Conservation (phyloP, 2,797 vertebrate species). For the Peromyscus attwateri region DNA sequence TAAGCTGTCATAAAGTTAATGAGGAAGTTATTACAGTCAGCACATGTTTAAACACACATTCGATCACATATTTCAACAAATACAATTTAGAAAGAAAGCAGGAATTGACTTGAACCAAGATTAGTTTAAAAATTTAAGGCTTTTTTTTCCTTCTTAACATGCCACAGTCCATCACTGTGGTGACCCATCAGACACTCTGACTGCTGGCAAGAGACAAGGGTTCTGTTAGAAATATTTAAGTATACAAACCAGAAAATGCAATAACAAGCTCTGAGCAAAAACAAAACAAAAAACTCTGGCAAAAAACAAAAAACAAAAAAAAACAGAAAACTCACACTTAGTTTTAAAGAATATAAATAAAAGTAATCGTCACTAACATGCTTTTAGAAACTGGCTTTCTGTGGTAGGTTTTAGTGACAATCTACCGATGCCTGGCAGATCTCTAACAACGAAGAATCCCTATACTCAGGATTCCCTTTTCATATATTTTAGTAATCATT, state of each 20-base stretch:
- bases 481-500: slow-evolving; percentile 26
- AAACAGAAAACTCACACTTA: slow-evolving; percentile 73
- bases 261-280: slow-evolving; percentile 22
- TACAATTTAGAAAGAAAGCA: slow-evolving; percentile 75
- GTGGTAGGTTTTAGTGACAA: slow-evolving; percentile 75
- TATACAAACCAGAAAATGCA: slow-evolving; percentile 79
- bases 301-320: background rate
- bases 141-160: slow-evolving; percentile 55
- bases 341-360: slow-evolving; percentile 76
- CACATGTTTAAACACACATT: slow-evolving; percentile 77
- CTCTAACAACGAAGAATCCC: slow-evolving; percentile 6
- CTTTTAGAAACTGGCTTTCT: slow-evolving; percentile 78
- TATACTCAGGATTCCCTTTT: slow-evolving; percentile 67
- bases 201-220: slow-evolving; percentile 70
- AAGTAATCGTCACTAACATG: slow-evolving; percentile 73
- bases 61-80: slow-evolving; percentile 68
- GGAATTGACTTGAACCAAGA: slow-evolving; percentile 78
- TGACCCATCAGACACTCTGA: slow-evolving; percentile 71
- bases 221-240: slow-evolving; percentile 81
- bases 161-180: slow-evolving; percentile 61
- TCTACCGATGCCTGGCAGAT: background rate
- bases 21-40: slow-evolving; percentile 83
- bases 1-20: slow-evolving; percentile 78
- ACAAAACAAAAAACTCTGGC: background rate
- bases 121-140: slow-evolving; percentile 37